Conservation (phyloP, 1,140 invertebrate species). For the Cheumatopsyche charites region DNA sequence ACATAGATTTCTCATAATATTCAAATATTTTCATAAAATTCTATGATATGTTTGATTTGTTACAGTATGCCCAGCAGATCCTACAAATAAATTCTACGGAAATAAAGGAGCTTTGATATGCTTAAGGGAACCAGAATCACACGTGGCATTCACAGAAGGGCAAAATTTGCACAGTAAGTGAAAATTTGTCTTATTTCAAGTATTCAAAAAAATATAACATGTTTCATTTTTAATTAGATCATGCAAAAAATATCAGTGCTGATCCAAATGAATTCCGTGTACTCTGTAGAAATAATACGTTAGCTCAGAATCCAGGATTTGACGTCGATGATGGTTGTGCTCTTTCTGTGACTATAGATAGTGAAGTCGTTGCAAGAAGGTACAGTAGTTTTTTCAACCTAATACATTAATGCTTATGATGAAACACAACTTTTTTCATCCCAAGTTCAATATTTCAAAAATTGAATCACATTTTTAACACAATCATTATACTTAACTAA, state of each 20-base stretch:
- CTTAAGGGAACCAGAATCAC: slow-evolving; percentile 59
- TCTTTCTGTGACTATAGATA: slow-evolving; percentile 64
- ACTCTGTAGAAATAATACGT: slow-evolving; percentile 65
- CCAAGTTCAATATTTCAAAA: too few species aligned
- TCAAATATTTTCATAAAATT: too few species aligned
- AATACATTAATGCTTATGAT: too few species aligned
- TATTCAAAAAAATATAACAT: neutral
- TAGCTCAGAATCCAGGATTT: slow-evolving; percentile 59
- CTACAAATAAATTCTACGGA: slow-evolving; percentile 67
- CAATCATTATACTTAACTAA: too few species aligned
- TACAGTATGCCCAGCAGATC: slow-evolving; percentile 54
- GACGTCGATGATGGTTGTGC: slow-evolving; percentile 62
- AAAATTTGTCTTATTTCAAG: neutral
- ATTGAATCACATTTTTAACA: too few species aligned
- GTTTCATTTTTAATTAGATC: slow-evolving; percentile 50
- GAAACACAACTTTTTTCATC: too few species aligned
- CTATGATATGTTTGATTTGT: neutral
- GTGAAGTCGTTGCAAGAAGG: slow-evolving; percentile 62
- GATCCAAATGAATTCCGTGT: slow-evolving; percentile 56
- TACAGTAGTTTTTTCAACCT: too few species aligned
- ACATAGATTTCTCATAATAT: too few species aligned
- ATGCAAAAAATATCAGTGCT: slow-evolving; percentile 50
- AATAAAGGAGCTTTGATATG: slow-evolving; percentile 68
- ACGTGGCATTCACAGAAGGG: slow-evolving; percentile 67
- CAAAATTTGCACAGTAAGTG: slow-evolving; percentile 57